These are phyloP conservation scores for Chorisops tibialis DNA, from an alignment of 2,888 invertebrate genomes.

Conservation along the genomic window DNA sequence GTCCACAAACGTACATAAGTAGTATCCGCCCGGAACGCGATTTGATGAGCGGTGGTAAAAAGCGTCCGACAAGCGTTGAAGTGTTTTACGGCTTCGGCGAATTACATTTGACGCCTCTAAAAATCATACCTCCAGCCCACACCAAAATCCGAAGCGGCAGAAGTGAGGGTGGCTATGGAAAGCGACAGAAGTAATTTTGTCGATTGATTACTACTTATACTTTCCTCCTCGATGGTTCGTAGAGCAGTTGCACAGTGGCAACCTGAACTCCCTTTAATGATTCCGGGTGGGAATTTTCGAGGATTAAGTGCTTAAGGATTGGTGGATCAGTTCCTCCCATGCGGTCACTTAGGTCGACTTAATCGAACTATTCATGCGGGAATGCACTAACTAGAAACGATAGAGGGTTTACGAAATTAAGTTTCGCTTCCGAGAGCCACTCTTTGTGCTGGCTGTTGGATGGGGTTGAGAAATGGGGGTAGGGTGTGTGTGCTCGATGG, in stretches of 20 bases:
- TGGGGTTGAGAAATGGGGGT: conserved; percentile 1
- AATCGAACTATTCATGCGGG: conserved; percentile 33
- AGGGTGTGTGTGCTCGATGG: background rate
- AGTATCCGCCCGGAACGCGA: conserved; percentile 1
- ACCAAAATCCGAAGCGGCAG: background rate
- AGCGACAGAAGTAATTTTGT: background rate
- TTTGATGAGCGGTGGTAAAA: conserved; percentile 19
- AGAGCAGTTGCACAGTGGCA: background rate
- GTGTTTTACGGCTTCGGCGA: conserved; percentile 33
- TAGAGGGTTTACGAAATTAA: background rate
- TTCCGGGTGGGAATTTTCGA: conserved; percentile 2
- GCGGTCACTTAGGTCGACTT: conserved; percentile 31
- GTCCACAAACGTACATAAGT: conserved; percentile 3
- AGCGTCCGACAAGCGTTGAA: conserved; percentile 31
- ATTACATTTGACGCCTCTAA: conserved; percentile 20
- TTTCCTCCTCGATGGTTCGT: background rate
- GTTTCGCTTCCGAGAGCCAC: background rate
- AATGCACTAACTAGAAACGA: conserved; percentile 16
- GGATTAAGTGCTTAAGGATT: conserved; percentile 31
- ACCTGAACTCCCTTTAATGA: background rate
- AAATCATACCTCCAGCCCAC: background rate
- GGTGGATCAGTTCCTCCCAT: conserved; percentile 25
- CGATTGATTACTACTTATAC: conserved; percentile 10
- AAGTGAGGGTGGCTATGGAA: background rate
- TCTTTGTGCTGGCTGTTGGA: background rate